Conservation (phyloP, 2,888 invertebrate species). For the Lacanobia wlatinum region DNA sequence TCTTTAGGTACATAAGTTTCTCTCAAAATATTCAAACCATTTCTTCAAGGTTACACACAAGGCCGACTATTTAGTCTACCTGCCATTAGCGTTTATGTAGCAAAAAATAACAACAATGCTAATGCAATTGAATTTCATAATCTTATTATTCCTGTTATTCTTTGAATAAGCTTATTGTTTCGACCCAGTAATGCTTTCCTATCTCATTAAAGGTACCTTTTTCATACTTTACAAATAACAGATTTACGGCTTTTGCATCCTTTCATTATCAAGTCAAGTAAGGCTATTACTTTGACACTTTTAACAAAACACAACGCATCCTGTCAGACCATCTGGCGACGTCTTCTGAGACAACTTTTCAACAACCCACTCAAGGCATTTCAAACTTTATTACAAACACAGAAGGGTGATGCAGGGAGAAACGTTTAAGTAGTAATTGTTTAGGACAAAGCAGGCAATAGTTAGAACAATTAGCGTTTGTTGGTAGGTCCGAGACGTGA, state of each 20-base stretch:
- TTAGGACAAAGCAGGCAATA: slow-evolving; percentile 72
- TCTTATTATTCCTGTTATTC: slow-evolving; percentile 23
- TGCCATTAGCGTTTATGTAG: background rate
- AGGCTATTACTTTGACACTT: slow-evolving; percentile 78
- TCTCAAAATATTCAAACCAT: too few relatives aligned
- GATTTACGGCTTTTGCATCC: slow-evolving; percentile 69
- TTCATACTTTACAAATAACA: slow-evolving; percentile 71
- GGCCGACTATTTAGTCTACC: background rate
- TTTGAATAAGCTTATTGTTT: slow-evolving; percentile 26
- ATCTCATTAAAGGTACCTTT: slow-evolving; percentile 61
- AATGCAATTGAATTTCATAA: slow-evolving; percentile 2
- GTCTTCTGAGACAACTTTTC: slow-evolving; percentile 60
- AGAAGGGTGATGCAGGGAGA: slow-evolving; percentile 40
- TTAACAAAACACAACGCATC: slow-evolving; percentile 75
- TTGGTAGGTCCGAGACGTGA: slow-evolving; percentile 75
- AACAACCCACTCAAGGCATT: slow-evolving; percentile 33
- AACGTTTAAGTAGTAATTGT: slow-evolving; percentile 63
- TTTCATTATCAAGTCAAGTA: slow-evolving; percentile 73
- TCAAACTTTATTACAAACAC: slow-evolving; percentile 46
- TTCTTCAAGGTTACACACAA: too few relatives aligned
- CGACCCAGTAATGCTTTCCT: slow-evolving; percentile 39
- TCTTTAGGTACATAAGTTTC: too few relatives aligned
- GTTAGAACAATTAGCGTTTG: slow-evolving; percentile 78
- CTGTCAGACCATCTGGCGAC: slow-evolving; percentile 80
- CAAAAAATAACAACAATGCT: slow-evolving; percentile 1